These are phyloP conservation scores for Otolemur garnettii DNA, from an alignment of 2,113 vertebrate species.

Conservation along the genomic window DNA sequence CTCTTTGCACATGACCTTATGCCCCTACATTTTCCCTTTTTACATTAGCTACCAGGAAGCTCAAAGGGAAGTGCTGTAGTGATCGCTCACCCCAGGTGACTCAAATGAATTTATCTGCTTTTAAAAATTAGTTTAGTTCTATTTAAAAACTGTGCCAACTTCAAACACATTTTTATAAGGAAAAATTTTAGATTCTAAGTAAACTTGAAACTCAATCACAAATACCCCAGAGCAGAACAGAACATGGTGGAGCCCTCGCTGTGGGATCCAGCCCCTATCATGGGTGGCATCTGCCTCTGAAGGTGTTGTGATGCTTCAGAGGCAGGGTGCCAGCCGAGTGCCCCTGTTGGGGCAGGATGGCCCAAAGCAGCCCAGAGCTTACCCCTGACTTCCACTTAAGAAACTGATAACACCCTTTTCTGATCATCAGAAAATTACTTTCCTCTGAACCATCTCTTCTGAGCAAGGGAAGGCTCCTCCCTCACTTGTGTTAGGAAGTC, in stretches of 20 bases:
- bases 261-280: accelerated
- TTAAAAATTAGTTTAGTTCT: not conserved
- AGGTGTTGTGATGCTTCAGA: not conserved
- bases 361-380: not conserved
- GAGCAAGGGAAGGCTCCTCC: not conserved
- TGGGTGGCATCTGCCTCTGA: not conserved
- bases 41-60: not conserved
- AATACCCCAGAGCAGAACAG: not conserved
- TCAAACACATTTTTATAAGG: not conserved
- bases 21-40: not conserved
- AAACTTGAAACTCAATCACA: not conserved
- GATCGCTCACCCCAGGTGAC: not conserved
- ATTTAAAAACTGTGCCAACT: not conserved
- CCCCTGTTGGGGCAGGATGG: not conserved
- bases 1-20: not conserved
- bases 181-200: not conserved
- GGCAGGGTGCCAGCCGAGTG: too few species aligned
- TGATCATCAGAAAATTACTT: too few species aligned
- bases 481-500: not conserved
- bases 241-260: not conserved
- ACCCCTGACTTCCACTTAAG: not conserved
- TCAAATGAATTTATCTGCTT: not conserved
- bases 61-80: not conserved
- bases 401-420: accelerated
- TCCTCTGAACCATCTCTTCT: accelerated